Base-by-base conservation (phyloP, 2,113 vertebrate genomes). In the Diphyllodes magnificus region DNA sequence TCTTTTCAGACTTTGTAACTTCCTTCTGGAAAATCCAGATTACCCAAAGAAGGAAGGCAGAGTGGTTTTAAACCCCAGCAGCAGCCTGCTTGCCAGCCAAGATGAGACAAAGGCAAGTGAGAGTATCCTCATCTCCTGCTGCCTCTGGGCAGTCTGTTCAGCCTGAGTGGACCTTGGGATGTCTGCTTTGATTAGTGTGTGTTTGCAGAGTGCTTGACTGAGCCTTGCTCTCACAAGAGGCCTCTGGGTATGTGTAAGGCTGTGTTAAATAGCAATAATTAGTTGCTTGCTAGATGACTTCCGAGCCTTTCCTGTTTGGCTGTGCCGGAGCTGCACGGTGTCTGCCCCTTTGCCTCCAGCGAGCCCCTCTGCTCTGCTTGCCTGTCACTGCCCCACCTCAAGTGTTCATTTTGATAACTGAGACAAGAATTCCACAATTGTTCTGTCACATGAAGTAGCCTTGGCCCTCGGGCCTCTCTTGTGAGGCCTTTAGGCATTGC, bases 11-110 rank as follows among this genome's bases (percentile, higher is more conserved):
- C 98, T 99, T 97, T 99, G 99, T 97, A 99, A 99, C 98, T 98
- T 99, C 96, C 98, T 99, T 96, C 97, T 99, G 98, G 99, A 99
- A 97, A 99, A 98, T 88, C 99, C 99, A 61, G 98, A 99, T 93
- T 99, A 99, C 96, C 99, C 98, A 73, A 99, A 98, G 97, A 98
- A 98, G 90, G 98, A 98, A 91, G 97, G 97, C 86, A 97, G 98
- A 84, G 94, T 98, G 61, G 97, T 98, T 81, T 97, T 98, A 92
- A 98, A 98, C 82, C 98, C 98, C 77, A 99, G 96, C 95, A 99
- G 98, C 98, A 99, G 99, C 95, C 98, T 99, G 31, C 98, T 99
- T 63, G 98, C 99, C 97, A 98, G 98, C 90, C 98, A 98, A 80
- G 98, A 99, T 68, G 98, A 98, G 82, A 97, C 98, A 95, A 98